Evolutionary conservation across 2,113 vertebrate species (phyloP), one percentile per base, ranked within the genome.

Genomic region (Sterrhoptilus dennistouni): DNA sequence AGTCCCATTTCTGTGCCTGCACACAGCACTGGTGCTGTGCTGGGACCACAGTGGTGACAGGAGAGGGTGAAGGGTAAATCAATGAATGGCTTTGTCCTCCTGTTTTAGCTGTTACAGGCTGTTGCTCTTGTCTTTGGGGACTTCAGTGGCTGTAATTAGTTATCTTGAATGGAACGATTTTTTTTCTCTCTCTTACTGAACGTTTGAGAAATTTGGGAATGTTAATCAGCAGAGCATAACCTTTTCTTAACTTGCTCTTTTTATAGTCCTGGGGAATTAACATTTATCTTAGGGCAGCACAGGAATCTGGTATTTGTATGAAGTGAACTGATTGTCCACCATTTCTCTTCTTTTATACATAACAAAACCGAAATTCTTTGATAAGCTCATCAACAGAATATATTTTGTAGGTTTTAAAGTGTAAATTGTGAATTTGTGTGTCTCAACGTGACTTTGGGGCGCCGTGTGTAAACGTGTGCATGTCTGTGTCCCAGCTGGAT

Each of bases 391-490:
- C 81, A 89, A 42, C 87, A 89, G 72, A 68, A 89, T 44, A 0
- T 45, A 33, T 87, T 91, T 89, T 82, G 28, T 72, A 40, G 75
- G 20, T 83, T 96, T 94, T 93, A 91, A 95, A 89, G 64, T 87
- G 45, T 64, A 92, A 91, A 87, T 91, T 40, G 36, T 94, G 80
- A 75, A 64, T 90, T 49, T 59, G 35, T 75, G 49, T 93, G 38
- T 78, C 80, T 88, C 10, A 1, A 40, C 17, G 3, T 60, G 80
- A 94, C 60, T 87, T 84, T 71, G 69, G 81, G 80, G 60, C 0
- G 1, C 69, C 0, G 0, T 0, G 1, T 83, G 47, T 80, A 74
- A 77, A 45, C 0, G 0, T 0, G 1, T 21, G 56, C 4, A 0
- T 53, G 53, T 57, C 69, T 91, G 50, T 72, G 93, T 72, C 61